Evolutionary conservation across 2,888 invertebrate genomes (phyloP), one percentile per base, ranked within the genome.

Genomic region (Siphlonurus alternatus): DNA sequence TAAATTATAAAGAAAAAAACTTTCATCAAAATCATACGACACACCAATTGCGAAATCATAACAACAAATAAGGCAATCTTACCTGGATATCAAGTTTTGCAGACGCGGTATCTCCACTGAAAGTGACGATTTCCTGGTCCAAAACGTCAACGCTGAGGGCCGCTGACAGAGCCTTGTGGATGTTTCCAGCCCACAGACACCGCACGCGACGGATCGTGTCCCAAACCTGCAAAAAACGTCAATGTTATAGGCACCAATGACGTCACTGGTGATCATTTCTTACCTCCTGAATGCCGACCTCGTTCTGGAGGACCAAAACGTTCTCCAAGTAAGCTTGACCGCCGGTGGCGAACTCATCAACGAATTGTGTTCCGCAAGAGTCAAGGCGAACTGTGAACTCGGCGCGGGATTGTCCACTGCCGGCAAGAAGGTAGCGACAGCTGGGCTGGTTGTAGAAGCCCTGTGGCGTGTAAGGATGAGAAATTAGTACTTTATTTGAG

Each of bases 51-150:
- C n/a, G n/a, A n/a, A n/a, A n/a, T n/a, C n/a, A n/a, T n/a, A n/a
- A n/a, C n/a, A n/a, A n/a, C n/a, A n/a, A n/a, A n/a, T n/a, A n/a
- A n/a, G n/a, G n/a, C n/a, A n/a, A 24, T 23, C 25, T 60, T 59
- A 74, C 74, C 73, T 88, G 87, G 64, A 90, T 87, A 68, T 89
- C 89, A 62, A 90, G 76, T 67, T 84, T 82, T 3, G 89, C 89
- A 75, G 86, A 85, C 0, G 88, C 89, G 1, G 89, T 88, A 68
- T 90, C 89, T n/a, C 89, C 89, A 69, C 87, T 88, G 75, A 90
- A 90, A 62, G 89, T 88, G 65, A 89, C 86, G 10, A 88, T 86
- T 69, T 89, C 86, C 72, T 88, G 87, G 69, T 85, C 87, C 68
- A 89, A 74, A 86, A 88, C 88, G 25, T 88, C 89, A 1, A 90